Base-by-base conservation (phyloP, 2,797 vertebrate species). In the Rhodeus uyekii region DNA sequence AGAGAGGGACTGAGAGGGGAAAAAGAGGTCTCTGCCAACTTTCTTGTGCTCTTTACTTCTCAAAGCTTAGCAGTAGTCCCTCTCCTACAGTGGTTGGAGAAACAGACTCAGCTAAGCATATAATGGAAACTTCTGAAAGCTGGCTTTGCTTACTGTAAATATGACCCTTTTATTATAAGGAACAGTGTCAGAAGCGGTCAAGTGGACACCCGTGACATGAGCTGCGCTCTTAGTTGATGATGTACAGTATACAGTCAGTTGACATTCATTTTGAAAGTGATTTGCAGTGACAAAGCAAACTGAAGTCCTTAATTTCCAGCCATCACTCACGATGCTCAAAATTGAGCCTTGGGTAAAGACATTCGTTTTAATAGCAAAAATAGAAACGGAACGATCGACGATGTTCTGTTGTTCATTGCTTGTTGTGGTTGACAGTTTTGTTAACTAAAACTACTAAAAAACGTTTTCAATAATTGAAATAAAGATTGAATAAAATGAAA, bases 101-200 rank as follows among this genome's bases (percentile, higher is more conserved):
- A 48, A 44, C 38, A 18, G 71, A 67, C 38, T 87, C 85, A 90
- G 90, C 87, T 91, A 90, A 89, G 87, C 89, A 90, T 91, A 89
- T 91, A 90, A 93, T 91, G 92, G 92, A 93, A 93, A 92, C 89
- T 92, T 90, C 84, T 58, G 86, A 90, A 89, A 90, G 92, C 91
- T 90, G 87, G 90, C 89, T 82, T 84, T 89, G 89, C 89, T 89
- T 87, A 88, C 89, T 87, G 90, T 90, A 88, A 92, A 91, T 89
- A 89, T 67, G 81, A 88, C 86, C 89, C 63, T 82, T 81, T 82
- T 32, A 76, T 67, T 44, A 67, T 76, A 18, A n/a, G 77, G 24
- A 79, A 42, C 77, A 18, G 46, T 65, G 44, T 60, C 50, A 68
- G 50, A 68, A 82, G 63, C 55, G 61, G 48, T 65, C 76, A 55